A percentile compares a stretch with the other conserved stretches of the same genome.
phyloP scores from a whole-genome alignment of 1,140 invertebrate genomes.

The Anoplolepis gracilipes region DNA sequence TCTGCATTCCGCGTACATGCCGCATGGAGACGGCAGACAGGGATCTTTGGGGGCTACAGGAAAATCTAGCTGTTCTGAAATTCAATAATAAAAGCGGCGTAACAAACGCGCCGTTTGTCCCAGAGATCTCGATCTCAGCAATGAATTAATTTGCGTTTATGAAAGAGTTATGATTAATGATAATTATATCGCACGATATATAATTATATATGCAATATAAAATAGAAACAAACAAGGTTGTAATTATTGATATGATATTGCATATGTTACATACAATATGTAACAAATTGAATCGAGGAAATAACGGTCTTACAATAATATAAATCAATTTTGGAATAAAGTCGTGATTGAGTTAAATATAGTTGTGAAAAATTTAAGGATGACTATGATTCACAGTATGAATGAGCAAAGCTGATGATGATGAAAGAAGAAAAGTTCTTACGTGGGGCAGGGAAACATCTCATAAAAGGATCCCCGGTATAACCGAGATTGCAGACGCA shows the following conservation, averaged over 20 bases:
- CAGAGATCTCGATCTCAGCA: neutral
- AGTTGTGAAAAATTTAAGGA: neutral
- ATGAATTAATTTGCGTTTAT: slow-evolving; percentile 12
- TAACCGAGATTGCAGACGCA: slow-evolving; percentile 85
- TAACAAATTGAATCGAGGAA: neutral
- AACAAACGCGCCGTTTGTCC: neutral
- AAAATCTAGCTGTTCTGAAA: slow-evolving; percentile 64
- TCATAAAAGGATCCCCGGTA: slow-evolving; percentile 86
- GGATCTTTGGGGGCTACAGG: slow-evolving; percentile 75
- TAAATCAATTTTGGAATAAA: slow-evolving; percentile 1
- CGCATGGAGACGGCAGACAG: slow-evolving; percentile 85
- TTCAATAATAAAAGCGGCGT: neutral
- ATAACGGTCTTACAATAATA: neutral
- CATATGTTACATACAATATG: too few species aligned
- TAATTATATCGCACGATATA: neutral
- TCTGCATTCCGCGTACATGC: slow-evolving; percentile 84
- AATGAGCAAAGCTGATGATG: slow-evolving; percentile 13
- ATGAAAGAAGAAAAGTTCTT: slow-evolving; percentile 78
- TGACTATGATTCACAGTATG: neutral
- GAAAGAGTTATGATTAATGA: neutral
- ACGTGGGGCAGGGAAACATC: slow-evolving; percentile 86
- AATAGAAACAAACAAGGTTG: too few species aligned
- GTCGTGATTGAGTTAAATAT: neutral
- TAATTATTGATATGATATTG: neutral
- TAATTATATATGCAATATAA: neutral